Conservation (phyloP, 2,113 vertebrate genomes). For the Eretmochelys imbricata region DNA sequence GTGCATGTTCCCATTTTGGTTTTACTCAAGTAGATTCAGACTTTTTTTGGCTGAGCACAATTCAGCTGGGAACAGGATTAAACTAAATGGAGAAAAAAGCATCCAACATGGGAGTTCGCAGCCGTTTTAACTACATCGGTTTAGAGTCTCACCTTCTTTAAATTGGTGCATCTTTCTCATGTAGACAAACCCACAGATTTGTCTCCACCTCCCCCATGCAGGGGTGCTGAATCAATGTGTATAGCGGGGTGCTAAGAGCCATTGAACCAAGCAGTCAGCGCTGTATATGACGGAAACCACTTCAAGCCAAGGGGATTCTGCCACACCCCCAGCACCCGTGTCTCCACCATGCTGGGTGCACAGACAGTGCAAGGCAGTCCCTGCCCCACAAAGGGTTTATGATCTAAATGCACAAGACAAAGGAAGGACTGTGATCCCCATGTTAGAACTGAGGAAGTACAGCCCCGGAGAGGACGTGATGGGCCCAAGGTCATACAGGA, state of each 20-base stretch:
- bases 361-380: background rate
- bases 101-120: background rate
- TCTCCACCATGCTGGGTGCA: background rate
- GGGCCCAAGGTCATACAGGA: background rate
- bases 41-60: background rate
- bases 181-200: background rate
- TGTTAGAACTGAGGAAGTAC: background rate
- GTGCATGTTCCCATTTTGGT: background rate
- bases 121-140: background rate
- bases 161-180: background rate
- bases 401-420: background rate
- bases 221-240: background rate
- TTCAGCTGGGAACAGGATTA: background rate
- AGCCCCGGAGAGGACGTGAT: too few species aligned
- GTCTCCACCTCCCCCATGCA: accelerated
- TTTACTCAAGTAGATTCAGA: background rate
- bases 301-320: background rate
- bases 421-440: background rate
- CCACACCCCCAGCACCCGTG: background rate
- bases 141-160: background rate
- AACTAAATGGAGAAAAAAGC: background rate
- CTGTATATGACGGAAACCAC: background rate
- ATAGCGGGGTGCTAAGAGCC: background rate
- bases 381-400: background rate
- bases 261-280: background rate